A percentile compares a stretch with the other conserved stretches of the same genome.
Evolutionary conservation across 2,797 vertebrate species (phyloP).

Genomic region (Tauraco hartlaubi): DNA sequence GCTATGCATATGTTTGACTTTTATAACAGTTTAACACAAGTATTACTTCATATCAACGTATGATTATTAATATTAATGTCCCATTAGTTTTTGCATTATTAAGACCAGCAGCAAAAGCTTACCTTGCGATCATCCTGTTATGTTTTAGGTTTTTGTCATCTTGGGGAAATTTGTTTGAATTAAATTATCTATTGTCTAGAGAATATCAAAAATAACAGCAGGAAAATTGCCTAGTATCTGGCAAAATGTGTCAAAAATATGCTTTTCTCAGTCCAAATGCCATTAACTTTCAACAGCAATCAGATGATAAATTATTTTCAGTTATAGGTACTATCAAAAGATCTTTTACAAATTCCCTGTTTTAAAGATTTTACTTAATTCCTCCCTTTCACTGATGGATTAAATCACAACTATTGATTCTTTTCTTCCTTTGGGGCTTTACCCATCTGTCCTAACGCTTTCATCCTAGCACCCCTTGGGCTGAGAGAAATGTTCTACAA

Average conservation of each 20-base stretch:
- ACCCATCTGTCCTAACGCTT: constrained; percentile 86
- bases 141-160: constrained; percentile 53
- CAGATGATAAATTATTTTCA: constrained; percentile 71
- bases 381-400: constrained; percentile 83
- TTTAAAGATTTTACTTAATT: constrained; percentile 86
- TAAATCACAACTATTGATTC: constrained; percentile 83
- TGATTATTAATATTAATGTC: constrained; percentile 72
- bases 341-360: constrained; percentile 81
- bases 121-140: constrained; percentile 37
- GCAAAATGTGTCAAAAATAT: constrained; percentile 32
- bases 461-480: constrained; percentile 81
- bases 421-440: constrained; percentile 82
- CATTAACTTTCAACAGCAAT: constrained; percentile 14
- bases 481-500: constrained; percentile 87
- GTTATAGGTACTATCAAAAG: constrained; percentile 68
- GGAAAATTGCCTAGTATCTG: constrained; percentile 42
- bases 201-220: constrained; percentile 53
- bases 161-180: constrained; percentile 66
- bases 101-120: constrained; percentile 46
- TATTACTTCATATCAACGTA: constrained; percentile 47
- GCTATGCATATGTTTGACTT: constrained; percentile 76
- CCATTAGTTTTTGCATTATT: constrained; percentile 58
- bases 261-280: constrained; percentile 44
- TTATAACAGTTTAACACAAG: constrained; percentile 70
- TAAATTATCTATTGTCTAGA: constrained; percentile 72